Evolutionary conservation across 2,888 invertebrate genomes (phyloP).

Genomic region (Dorcus parallelipipedus): DNA sequence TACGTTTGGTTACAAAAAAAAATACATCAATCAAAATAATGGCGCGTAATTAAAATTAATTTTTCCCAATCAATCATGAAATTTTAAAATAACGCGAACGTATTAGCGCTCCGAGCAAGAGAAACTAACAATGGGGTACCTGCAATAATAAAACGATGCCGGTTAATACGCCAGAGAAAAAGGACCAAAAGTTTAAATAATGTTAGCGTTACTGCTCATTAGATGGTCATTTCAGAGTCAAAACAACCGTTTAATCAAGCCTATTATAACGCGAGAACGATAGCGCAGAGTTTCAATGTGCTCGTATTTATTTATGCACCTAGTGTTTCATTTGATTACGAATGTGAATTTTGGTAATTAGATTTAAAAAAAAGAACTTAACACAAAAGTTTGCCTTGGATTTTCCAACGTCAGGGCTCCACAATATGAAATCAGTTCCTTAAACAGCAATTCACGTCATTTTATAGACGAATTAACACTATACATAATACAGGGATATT

Average conservation of each 20-base stretch:
- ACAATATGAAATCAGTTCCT: too few relatives aligned
- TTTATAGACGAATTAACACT: too few relatives aligned
- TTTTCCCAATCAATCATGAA: slow-evolving; percentile 13
- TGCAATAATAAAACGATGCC: slow-evolving; percentile 6
- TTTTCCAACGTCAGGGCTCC: too few relatives aligned
- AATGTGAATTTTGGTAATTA: too few relatives aligned
- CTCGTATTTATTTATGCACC: neutral
- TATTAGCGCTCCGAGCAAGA: slow-evolving; percentile 4
- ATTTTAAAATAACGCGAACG: slow-evolving; percentile 11
- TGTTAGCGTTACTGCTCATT: slow-evolving; percentile 11
- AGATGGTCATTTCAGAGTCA: slow-evolving; percentile 8
- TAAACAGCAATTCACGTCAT: too few relatives aligned
- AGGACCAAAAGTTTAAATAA: slow-evolving; percentile 7
- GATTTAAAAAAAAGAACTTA: too few relatives aligned
- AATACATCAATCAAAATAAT: slow-evolving; percentile 14
- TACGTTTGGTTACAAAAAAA: slow-evolving; percentile 8
- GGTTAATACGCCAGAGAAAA: slow-evolving; percentile 3
- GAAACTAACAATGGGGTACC: slow-evolving; percentile 9
- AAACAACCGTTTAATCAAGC: slow-evolving; percentile 12
- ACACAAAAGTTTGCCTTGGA: too few relatives aligned
- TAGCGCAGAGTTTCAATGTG: slow-evolving; percentile 2
- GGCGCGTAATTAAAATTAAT: slow-evolving; percentile 11
- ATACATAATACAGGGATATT: too few relatives aligned
- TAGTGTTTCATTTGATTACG: too few relatives aligned
- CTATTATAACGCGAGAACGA: slow-evolving; percentile 3